phyloP scores from a whole-genome alignment of 2,888 invertebrate genomes.

The Cantharis rufa region DNA sequence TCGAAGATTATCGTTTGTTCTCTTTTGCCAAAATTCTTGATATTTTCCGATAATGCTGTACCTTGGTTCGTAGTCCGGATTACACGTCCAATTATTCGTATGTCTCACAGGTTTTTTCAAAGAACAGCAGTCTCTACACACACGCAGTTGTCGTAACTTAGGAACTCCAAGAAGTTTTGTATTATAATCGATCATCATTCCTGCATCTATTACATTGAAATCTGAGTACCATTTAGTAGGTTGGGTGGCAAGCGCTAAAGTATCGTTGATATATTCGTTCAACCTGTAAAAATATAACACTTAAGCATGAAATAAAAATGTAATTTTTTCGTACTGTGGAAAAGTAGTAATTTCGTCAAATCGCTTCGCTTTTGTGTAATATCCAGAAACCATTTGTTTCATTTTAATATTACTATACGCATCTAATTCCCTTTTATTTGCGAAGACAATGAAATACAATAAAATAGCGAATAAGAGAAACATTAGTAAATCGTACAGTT shows the following conservation, averaged over 20 bases:
- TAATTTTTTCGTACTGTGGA: background rate
- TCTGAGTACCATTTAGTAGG: conserved; percentile 33
- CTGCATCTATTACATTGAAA: conserved; percentile 27
- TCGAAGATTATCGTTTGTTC: too few species aligned
- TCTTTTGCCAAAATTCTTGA: conserved; percentile 12
- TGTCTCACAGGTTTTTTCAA: background rate
- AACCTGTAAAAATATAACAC: conserved; percentile 17
- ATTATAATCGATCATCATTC: conserved; percentile 33
- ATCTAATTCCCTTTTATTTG: conserved; percentile 9
- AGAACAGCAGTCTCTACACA: conserved; percentile 14
- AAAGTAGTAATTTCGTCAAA: conserved; percentile 7
- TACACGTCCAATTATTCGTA: conserved; percentile 27
- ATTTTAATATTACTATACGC: conserved; percentile 14
- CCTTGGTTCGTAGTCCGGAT: conserved; percentile 21
- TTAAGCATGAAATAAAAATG: background rate
- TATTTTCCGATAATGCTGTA: conserved; percentile 1
- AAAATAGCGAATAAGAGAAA: conserved; percentile 28
- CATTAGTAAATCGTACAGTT: conserved; percentile 27
- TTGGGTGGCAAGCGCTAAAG: conserved; percentile 22
- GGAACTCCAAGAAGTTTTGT: conserved; percentile 36
- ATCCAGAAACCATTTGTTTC: conserved; percentile 7
- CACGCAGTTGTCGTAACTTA: conserved; percentile 34
- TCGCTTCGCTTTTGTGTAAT: background rate
- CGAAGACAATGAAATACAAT: conserved; percentile 26
- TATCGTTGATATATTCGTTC: conserved; percentile 25